phyloP scores from a whole-genome alignment of 2,797 vertebrate genomes.

The Poecile montanus region DNA sequence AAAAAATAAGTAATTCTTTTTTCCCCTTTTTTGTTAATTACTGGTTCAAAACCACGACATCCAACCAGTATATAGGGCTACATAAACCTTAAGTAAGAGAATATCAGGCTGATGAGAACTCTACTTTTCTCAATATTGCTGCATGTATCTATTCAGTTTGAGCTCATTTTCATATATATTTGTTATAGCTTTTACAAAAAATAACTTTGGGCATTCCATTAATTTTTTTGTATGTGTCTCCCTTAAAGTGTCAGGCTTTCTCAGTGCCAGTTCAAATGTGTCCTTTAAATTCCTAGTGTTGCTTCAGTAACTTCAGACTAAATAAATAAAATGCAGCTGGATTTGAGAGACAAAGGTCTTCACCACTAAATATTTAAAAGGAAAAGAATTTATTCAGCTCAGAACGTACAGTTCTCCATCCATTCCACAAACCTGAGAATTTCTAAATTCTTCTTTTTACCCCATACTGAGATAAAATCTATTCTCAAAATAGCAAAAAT shows the following conservation, averaged over 20 bases:
- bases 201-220: background rate
- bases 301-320: background rate
- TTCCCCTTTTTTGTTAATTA: too few species aligned
- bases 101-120: background rate
- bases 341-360: background rate
- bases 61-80: background rate
- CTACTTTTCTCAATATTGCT: background rate
- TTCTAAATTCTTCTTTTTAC: background rate
- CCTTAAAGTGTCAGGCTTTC: background rate
- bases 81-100: background rate
- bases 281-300: background rate
- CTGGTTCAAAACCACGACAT: too few species aligned
- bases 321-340: background rate
- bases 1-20: too few species aligned
- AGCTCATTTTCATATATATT: background rate
- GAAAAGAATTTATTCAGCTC: background rate
- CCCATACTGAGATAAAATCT: background rate
- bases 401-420: background rate
- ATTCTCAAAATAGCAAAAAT: background rate
- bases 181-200: background rate
- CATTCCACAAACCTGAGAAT: background rate
- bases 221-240: background rate
- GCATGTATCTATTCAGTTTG: background rate
- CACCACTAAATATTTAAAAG: background rate
- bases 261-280: background rate